phyloP scores from a whole-genome alignment of 1,140 invertebrate genomes.

The Himalopsyche phryganea region DNA sequence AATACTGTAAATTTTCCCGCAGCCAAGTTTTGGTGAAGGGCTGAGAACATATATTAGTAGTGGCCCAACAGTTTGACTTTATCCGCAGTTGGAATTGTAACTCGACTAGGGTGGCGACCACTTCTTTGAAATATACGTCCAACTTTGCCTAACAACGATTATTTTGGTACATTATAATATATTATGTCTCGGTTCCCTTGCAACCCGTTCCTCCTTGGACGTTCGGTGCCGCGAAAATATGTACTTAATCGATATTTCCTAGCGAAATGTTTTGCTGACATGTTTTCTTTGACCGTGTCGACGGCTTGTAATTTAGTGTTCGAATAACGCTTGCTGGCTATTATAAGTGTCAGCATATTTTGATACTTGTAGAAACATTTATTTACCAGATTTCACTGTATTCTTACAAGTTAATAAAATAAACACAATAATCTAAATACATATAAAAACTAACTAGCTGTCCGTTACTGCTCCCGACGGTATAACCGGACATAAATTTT shows the following conservation, averaged over 20 bases:
- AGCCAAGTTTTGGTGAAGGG: no score
- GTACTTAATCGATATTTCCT: slow-evolving; percentile 2
- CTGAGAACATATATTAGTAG: neutral
- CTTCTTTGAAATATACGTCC: slow-evolving; percentile 4
- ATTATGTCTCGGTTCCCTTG: neutral
- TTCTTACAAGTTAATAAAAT: no score
- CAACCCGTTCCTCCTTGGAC: neutral
- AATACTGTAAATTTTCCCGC: no score
- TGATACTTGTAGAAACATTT: neutral
- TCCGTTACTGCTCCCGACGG: no score
- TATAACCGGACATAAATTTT: no score
- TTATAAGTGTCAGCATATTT: no score
- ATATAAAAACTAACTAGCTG: no score
- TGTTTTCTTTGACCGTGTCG: neutral
- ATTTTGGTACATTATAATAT: slow-evolving; percentile 4
- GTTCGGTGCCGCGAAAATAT: neutral
- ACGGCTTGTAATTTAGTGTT: neutral
- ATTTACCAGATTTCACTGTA: neutral
- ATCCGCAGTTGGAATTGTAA: neutral
- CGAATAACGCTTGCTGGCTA: neutral
- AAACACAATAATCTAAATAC: no score
- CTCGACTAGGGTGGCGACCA: neutral
- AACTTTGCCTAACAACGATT: slow-evolving; percentile 1
- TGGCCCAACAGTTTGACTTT: neutral
- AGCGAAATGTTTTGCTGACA: slow-evolving; percentile 1